These are phyloP conservation scores for Mastomys natalensis DNA, from an alignment of 2,113 vertebrate genomes.

Conservation along the genomic window DNA sequence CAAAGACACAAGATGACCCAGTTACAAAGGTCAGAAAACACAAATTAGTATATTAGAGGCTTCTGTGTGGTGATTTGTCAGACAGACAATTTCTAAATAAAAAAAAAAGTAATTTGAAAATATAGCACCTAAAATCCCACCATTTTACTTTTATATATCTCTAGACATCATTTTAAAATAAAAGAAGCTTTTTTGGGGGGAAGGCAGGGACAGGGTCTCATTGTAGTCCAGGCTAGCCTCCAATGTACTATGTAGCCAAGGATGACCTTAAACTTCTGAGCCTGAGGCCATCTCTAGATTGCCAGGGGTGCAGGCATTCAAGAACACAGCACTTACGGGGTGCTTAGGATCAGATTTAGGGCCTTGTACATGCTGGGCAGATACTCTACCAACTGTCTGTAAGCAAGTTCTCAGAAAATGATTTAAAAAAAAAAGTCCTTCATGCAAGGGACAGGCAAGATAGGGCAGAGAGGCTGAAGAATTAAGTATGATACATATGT, in stretches of 20 bases:
- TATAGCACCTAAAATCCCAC: neutral
- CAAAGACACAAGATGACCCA: neutral
- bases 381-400: neutral
- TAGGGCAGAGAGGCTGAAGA: neutral
- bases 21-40: slow-evolving; percentile 48
- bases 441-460: neutral
- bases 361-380: neutral
- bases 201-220: neutral
- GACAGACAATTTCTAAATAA: neutral
- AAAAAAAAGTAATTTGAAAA: neutral
- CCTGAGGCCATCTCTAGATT: no score
- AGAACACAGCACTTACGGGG: neutral
- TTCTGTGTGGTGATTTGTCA: slow-evolving; percentile 2
- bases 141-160: neutral
- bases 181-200: neutral
- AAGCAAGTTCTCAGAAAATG: neutral
- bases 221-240: neutral
- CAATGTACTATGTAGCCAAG: neutral
- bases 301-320: no score
- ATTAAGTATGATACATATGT: neutral
- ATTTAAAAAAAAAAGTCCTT: neutral
- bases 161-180: neutral
- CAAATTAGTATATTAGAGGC: slow-evolving; percentile 1
- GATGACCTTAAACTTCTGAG: neutral
- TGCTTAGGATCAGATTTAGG: neutral